Conservation (phyloP, 2,888 invertebrate species). For the Synanthedon myopaeformis region DNA sequence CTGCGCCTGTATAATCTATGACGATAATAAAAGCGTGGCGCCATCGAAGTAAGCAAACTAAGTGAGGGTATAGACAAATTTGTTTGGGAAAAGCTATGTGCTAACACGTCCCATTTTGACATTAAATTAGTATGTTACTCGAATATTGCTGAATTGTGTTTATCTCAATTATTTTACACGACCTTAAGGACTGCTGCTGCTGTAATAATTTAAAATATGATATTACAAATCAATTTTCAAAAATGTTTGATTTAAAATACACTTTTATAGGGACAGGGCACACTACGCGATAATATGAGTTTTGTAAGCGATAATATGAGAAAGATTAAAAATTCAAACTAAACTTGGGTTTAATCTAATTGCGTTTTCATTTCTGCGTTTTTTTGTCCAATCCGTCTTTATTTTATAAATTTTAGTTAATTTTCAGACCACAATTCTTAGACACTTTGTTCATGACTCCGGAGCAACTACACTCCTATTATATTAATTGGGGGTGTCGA, state of each 20-base stretch:
- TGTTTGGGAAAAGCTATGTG: constrained; percentile 41
- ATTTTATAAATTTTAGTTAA: too few species aligned
- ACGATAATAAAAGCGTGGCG: constrained; percentile 40
- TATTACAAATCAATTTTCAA: constrained; percentile 9
- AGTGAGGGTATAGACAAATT: constrained; percentile 40
- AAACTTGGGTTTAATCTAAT: too few species aligned
- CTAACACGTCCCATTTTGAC: constrained; percentile 26
- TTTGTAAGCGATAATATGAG: too few species aligned
- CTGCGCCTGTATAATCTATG: constrained; percentile 21
- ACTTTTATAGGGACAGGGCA: too few species aligned
- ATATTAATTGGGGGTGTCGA: too few species aligned
- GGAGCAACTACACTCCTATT: too few species aligned
- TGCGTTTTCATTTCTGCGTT: too few species aligned
- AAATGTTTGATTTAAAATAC: not conserved
- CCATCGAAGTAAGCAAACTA: constrained; percentile 43
- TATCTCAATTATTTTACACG: not conserved
- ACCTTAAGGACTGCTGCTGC: not conserved
- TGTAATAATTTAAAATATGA: constrained; percentile 4
- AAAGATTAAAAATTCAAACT: too few species aligned
- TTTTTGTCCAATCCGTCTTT: too few species aligned
- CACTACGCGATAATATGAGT: too few species aligned
- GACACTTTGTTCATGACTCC: too few species aligned
- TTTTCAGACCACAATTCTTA: too few species aligned
- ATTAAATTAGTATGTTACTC: constrained; percentile 24
- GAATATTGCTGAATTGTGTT: constrained; percentile 1